phyloP scores from a whole-genome alignment of 2,888 invertebrate species.

The Stramonita haemastoma region DNA sequence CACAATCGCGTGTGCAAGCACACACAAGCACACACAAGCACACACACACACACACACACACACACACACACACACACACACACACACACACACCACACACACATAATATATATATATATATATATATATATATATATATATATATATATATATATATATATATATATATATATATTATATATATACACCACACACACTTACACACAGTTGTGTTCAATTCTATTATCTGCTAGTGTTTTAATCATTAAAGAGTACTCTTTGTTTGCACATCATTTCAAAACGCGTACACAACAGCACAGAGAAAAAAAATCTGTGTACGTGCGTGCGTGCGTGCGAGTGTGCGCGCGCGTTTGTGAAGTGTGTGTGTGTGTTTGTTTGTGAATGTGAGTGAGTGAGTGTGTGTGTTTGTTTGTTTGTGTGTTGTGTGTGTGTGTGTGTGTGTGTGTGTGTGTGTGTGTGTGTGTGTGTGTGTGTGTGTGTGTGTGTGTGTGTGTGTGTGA shows the following conservation, averaged over 20 bases:
- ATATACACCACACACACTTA: background rate
- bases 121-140: too few species aligned
- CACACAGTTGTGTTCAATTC: background rate
- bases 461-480: background rate
- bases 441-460: constrained; percentile 13
- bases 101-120: background rate
- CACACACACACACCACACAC: background rate
- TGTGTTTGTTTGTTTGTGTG: background rate
- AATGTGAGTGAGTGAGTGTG: background rate
- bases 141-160: too few species aligned
- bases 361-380: background rate
- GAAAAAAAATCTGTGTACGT: background rate
- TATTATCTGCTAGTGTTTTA: too few species aligned
- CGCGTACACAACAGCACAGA: background rate
- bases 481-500: constrained; percentile 19
- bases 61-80: background rate
- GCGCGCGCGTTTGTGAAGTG: background rate
- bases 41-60: background rate
- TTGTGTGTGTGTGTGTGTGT: constrained; percentile 8
- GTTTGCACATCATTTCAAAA: background rate
- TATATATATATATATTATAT: too few species aligned
- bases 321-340: background rate
- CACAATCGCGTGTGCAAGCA: background rate
- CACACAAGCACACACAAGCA: background rate
- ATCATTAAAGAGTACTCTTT: too few species aligned